Conservation (phyloP, 2,797 vertebrate genomes). For the Hirundo rustica region DNA sequence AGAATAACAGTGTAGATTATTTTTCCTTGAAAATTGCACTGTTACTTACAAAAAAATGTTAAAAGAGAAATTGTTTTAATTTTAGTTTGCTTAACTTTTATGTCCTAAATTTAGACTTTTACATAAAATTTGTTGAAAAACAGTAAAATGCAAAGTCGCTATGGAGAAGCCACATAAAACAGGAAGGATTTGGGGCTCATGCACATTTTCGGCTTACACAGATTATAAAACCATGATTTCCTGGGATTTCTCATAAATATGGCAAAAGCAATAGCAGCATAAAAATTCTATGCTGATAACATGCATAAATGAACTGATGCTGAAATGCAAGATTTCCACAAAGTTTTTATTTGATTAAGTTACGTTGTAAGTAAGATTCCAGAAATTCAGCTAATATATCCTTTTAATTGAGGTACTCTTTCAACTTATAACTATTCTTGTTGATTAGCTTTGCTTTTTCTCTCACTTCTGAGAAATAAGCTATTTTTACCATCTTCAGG, state of each 20-base stretch:
- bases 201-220: background rate
- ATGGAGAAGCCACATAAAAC: background rate
- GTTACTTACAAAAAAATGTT: background rate
- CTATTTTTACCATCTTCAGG: background rate
- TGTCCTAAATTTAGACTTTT: conserved; percentile 16
- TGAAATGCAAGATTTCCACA: background rate
- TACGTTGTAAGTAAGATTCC: background rate
- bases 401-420: conserved; percentile 29
- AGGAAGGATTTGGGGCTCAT: background rate
- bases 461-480: background rate
- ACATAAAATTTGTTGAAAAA: conserved; percentile 7
- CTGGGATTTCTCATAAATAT: background rate
- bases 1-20: background rate
- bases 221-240: background rate
- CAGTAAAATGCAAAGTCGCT: conserved; percentile 2
- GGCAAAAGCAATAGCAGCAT: background rate
- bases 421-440: background rate
- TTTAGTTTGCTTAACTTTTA: conserved; percentile 21
- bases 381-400: conserved; percentile 23
- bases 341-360: background rate
- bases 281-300: background rate
- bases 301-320: background rate
- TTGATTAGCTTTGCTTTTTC: conserved; percentile 5
- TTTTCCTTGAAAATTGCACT: background rate
- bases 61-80: conserved; percentile 41